Percentiles rank a stretch among this genome's conserved stretches.
These are phyloP conservation scores for Istiophorus platypterus DNA, from an alignment of 2,113 vertebrate species.

Conservation along the genomic window DNA sequence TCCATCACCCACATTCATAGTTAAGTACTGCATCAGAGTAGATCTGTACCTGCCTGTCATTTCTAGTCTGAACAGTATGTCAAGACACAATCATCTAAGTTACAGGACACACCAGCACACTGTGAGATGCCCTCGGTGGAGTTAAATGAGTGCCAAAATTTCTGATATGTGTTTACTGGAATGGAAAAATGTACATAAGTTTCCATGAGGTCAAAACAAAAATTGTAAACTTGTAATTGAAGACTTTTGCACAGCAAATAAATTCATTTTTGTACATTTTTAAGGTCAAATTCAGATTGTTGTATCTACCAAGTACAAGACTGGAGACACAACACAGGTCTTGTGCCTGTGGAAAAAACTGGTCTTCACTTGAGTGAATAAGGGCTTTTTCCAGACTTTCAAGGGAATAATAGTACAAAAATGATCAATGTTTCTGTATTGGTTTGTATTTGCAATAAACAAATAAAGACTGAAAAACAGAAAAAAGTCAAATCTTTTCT, in stretches of 20 bases:
- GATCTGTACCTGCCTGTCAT: not conserved
- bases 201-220: not conserved
- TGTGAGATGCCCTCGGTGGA: not conserved
- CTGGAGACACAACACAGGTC: not conserved
- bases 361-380: not conserved
- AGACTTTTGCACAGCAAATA: constrained; percentile 3
- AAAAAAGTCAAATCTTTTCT: no score
- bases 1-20: constrained; percentile 59
- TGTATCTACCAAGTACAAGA: not conserved
- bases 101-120: not conserved
- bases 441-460: not conserved
- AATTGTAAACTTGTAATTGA: not conserved
- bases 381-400: no score
- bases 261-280: not conserved
- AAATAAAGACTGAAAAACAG: no score
- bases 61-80: not conserved
- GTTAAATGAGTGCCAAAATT: constrained; percentile 4
- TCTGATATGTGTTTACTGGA: not conserved
- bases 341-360: not conserved
- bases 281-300: not conserved
- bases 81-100: no score
- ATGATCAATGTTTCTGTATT: not conserved
- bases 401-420: no score
- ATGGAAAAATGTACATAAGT: not conserved
- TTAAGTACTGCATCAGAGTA: constrained; percentile 55